phyloP scores from a whole-genome alignment of 2,797 vertebrate species.

The Acrossocheilus fasciatus region DNA sequence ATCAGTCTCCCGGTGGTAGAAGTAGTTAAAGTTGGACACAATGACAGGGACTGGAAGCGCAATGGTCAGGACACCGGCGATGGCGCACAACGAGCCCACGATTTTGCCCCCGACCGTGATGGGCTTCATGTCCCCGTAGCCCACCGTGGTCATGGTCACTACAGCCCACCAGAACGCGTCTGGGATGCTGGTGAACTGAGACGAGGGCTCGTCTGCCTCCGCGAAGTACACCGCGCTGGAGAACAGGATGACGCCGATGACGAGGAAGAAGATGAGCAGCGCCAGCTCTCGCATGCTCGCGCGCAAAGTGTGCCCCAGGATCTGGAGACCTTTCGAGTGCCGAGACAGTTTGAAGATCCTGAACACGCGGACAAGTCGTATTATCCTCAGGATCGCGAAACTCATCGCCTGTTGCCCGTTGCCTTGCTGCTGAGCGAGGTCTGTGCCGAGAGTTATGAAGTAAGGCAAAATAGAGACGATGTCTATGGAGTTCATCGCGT shows the following conservation, averaged over 20 bases:
- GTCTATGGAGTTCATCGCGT: constrained; percentile 99
- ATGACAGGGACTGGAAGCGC: constrained; percentile 98
- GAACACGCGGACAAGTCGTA: constrained; percentile 95
- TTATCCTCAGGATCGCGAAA: constrained; percentile 97
- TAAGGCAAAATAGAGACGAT: constrained; percentile 99
- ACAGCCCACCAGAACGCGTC: constrained; percentile 99
- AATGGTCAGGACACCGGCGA: constrained; percentile 97
- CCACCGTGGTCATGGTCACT: constrained; percentile 99
- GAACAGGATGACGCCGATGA: constrained; percentile 98
- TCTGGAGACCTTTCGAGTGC: constrained; percentile 98
- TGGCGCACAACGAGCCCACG: constrained; percentile 97
- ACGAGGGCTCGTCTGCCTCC: constrained; percentile 94
- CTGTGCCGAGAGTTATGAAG: constrained; percentile 97
- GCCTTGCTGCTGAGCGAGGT: constrained; percentile 91
- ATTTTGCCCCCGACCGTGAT: constrained; percentile 99
- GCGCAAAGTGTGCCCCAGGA: constrained; percentile 95
- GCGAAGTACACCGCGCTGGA: constrained; percentile 99
- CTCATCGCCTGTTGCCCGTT: constrained; percentile 95
- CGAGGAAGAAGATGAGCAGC: constrained; percentile 97
- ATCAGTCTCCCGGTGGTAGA: constrained; percentile 98
- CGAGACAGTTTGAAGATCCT: constrained; percentile 98
- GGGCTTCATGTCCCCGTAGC: constrained; percentile 99
- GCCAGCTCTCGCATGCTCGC: constrained; percentile 98
- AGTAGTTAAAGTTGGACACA: constrained; percentile 99
- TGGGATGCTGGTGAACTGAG: constrained; percentile 98